phyloP scores from a whole-genome alignment of 2,888 invertebrate species.

The Melieria picta region DNA sequence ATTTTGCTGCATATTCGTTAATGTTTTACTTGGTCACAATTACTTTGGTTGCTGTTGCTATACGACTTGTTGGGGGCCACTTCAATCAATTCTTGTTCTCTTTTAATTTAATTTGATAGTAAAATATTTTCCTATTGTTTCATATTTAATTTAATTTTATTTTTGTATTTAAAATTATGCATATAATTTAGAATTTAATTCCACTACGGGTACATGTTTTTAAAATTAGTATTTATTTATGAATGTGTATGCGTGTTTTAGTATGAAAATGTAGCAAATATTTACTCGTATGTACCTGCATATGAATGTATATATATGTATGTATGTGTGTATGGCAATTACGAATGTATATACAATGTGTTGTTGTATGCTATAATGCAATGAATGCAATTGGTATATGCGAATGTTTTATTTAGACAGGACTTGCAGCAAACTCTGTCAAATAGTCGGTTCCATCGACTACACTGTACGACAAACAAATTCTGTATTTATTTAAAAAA shows the following conservation, averaged over 20 bases:
- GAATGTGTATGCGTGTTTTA: neutral
- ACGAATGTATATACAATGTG: slow-evolving; percentile 31
- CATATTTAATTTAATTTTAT: neutral
- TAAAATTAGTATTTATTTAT: neutral
- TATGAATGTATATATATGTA: slow-evolving; percentile 25
- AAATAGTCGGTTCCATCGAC: no score
- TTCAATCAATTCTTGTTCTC: no score
- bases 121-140: no score
- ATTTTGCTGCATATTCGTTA: no score
- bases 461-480: no score
- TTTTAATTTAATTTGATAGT: no score
- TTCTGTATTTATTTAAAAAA: no score
- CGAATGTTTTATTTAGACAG: neutral
- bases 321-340: slow-evolving; percentile 20
- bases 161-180: slow-evolving; percentile 12
- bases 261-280: neutral
- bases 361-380: slow-evolving; percentile 20
- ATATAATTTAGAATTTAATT: slow-evolving; percentile 32
- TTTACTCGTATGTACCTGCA: neutral
- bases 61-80: no score
- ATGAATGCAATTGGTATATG: slow-evolving; percentile 9
- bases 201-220: slow-evolving; percentile 28
- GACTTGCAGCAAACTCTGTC: no score
- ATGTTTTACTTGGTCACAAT: no score
- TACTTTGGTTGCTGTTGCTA: no score